Evolutionary conservation across 2,888 invertebrate species (phyloP), one percentile per base, ranked within the genome.

Genomic region (Dryobota labecula): DNA sequence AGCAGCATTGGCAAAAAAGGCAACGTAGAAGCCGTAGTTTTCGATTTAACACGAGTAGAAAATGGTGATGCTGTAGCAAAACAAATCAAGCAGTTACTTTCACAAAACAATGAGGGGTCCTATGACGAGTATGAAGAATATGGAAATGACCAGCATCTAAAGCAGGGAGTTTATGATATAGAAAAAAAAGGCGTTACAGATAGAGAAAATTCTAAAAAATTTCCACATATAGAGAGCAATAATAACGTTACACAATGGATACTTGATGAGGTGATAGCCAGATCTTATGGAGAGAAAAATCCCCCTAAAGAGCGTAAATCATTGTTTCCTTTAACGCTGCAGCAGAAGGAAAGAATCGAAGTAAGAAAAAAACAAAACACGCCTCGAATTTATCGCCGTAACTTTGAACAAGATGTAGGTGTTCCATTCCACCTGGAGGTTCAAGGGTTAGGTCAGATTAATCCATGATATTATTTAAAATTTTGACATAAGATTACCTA

Each of bases 341-440:
- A 89, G 47, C 87, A 89, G 62, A 88, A 86, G 64, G 51, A 64
- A 11, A 78, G 6, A 49, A 11, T 36, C 2, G 47, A 45, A 38
- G n/a, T 2, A 8, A 30, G 63, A 73, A 76, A 54, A 60, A 68
- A 41, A 1, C 58, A 38, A 30, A 77, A 76, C 7, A 3, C 0
- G 1, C 30, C 51, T 24, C 56, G 51, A 56, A 33, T 73, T 13
- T 87, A 82, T 85, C 88, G 91, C n/a, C 84, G 89, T 36, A 88
- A 76, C 62, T 51, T 77, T 5, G 73, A 76, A 1, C 64, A 80
- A 20, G 76, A 84, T 11, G 47, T 82, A 49, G 93, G 92, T 2
- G 80, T 92, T 2, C 94, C 94, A 0, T 94, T 94, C 56, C 88
- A 91, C 56, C 78, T 94, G 33, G 85, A 92, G 36, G 70, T 94